Evolutionary conservation across 1,140 invertebrate genomes (phyloP).

Genomic region (Acromyrmex heyeri): DNA sequence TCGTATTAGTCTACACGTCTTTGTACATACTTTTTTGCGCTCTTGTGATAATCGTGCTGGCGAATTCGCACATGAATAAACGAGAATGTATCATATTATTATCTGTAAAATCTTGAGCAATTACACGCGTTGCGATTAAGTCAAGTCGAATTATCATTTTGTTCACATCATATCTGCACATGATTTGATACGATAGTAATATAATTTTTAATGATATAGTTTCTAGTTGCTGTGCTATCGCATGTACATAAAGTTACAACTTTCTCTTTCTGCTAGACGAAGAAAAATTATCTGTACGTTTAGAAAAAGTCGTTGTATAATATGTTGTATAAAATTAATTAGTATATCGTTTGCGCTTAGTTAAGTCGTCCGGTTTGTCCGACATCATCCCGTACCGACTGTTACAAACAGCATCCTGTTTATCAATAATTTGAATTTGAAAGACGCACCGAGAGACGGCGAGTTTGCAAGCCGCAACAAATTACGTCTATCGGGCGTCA

Average conservation of each 20-base stretch:
- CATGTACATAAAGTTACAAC: not conserved
- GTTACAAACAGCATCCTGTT: slow-evolving; percentile 77
- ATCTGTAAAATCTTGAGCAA: slow-evolving; percentile 21
- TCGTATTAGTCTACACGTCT: not conserved
- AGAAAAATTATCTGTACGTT: slow-evolving; percentile 1
- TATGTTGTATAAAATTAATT: slow-evolving; percentile 85
- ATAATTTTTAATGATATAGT: not conserved
- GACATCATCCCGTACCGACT: slow-evolving; percentile 64
- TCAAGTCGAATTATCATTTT: not conserved
- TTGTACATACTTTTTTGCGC: not conserved
- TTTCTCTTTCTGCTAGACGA: slow-evolving; percentile 8
- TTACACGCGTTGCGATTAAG: slow-evolving; percentile 20
- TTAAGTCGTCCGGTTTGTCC: slow-evolving; percentile 79
- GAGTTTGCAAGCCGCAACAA: slow-evolving; percentile 74
- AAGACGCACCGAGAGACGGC: slow-evolving; percentile 73
- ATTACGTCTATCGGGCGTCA: slow-evolving; percentile 76
- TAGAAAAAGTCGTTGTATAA: slow-evolving; percentile 42
- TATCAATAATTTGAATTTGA: slow-evolving; percentile 78
- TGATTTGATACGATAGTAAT: slow-evolving; percentile 26
- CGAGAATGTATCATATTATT: not conserved
- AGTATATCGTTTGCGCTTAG: slow-evolving; percentile 79
- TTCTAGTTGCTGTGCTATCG: not conserved
- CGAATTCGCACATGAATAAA: slow-evolving; percentile 1
- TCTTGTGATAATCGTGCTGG: not conserved
- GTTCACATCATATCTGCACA: slow-evolving; percentile 2